Evolutionary conservation across 2,113 vertebrate genomes (phyloP), one percentile per base, ranked within the genome.

Genomic region (Tragelaphus scriptus): DNA sequence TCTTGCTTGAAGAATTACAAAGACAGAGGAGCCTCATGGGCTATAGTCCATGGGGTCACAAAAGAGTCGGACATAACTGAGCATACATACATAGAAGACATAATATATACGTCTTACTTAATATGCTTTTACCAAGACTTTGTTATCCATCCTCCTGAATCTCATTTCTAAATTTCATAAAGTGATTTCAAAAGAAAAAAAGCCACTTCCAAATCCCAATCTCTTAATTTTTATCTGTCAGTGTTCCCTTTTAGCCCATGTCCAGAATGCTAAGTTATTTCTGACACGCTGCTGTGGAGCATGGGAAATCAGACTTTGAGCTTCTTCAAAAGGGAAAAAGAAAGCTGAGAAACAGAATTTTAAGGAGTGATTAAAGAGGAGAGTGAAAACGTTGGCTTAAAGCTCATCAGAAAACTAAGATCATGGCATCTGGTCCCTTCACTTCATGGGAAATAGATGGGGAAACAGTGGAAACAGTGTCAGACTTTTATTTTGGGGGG

Each of bases 141-240:
- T 53, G 17, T 75, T 87, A 95, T 14, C 26, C 59, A 16, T 49
- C 84, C 44, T 87, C 9, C 47, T 21, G 23, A 16, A 59, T 5
- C 32, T n/a, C 17, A 68, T 32, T 96, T 86, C 84, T 77, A 94
- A 97, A 93, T 88, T 94, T 86, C 63, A 63, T 47, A 88, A 80
- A 91, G 36, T 90, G 5, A 89, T 84, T 90, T 63, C 14, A 77
- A 91, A 97, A 93, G 25, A 47, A 49, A 44, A 68, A 44, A 53
- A 30, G 4, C 40, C 49, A 77, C 15, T 91, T 86, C 51, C 17
- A 89, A 88, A 51, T 32, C 36, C 12, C 16, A 32, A 47, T 47
- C 36, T 88, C 49, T 84, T 61, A 49, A 77, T 90, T 61, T 40
- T 21, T 63, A 95, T 21, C 36, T 55, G 13, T 32, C 36, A 55